Conservation (phyloP, 2,797 vertebrate species). For the Coregonus ussuriensis region DNA sequence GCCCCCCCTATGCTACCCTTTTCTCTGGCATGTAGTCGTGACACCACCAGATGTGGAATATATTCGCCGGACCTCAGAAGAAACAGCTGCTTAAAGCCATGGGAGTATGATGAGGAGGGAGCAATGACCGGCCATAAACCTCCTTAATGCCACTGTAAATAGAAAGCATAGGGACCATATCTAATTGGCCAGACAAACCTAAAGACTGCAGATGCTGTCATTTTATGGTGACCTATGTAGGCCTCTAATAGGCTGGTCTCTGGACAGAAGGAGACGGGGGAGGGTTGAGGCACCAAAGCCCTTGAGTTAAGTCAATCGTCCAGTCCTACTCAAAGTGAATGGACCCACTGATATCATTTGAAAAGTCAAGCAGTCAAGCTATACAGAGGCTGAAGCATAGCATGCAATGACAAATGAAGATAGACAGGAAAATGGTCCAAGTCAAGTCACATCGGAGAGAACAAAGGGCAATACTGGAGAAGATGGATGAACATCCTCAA, state of each 20-base stretch:
- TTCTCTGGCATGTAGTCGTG: constrained; percentile 54
- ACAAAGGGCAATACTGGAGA: constrained; percentile 37
- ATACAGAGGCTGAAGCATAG: constrained; percentile 35
- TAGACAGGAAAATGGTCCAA: constrained; percentile 56
- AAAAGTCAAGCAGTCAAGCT: constrained; percentile 52
- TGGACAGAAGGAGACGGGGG: neutral
- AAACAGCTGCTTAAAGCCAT: constrained; percentile 56
- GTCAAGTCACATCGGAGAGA: constrained; percentile 53
- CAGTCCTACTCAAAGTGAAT: constrained; percentile 32
- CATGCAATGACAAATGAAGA: constrained; percentile 63
- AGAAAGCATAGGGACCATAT: constrained; percentile 34
- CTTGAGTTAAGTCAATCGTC: constrained; percentile 48
- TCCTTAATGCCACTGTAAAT: constrained; percentile 52
- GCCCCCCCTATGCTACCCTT: constrained; percentile 20
- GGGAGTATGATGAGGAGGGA: constrained; percentile 37
- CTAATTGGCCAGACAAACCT: constrained; percentile 19
- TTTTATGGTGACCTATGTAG: constrained; percentile 29
- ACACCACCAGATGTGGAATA: constrained; percentile 72
- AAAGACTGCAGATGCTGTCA: constrained; percentile 44
- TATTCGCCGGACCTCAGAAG: constrained; percentile 65
- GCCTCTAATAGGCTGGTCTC: neutral
- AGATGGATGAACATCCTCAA: constrained; percentile 41
- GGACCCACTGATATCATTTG: constrained; percentile 54
- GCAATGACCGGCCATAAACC: constrained; percentile 29
- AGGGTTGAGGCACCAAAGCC: constrained; percentile 45